Conservation (phyloP, 2,113 vertebrate genomes). For the Proterorhinus semilunaris region DNA sequence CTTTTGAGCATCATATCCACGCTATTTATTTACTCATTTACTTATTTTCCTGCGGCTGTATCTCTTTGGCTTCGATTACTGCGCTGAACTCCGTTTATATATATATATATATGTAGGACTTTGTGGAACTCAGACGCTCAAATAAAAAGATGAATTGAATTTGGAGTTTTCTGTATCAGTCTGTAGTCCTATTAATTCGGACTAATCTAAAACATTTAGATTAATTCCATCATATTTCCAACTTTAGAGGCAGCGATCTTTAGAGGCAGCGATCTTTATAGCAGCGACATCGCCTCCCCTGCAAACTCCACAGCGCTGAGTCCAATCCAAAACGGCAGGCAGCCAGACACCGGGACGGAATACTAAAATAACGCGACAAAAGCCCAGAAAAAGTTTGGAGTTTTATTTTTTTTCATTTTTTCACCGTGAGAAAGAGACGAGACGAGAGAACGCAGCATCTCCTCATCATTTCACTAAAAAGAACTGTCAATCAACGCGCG, state of each 20-base stretch:
- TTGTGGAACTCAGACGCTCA: too few species aligned
- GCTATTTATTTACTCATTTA: too few species aligned
- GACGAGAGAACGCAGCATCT: neutral
- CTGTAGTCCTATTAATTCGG: too few species aligned
- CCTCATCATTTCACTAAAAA: conserved; percentile 2
- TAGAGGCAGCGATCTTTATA: neutral
- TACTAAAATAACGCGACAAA: neutral
- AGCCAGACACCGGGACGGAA: neutral
- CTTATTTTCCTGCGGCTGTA: too few species aligned
- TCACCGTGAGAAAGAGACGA: neutral
- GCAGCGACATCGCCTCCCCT: neutral
- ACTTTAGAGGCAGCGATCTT: too few species aligned
- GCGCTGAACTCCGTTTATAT: too few species aligned
- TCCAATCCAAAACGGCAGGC: neutral
- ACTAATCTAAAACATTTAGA: neutral
- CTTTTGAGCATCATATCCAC: too few species aligned
- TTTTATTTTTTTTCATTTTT: neutral
- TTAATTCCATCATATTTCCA: neutral
- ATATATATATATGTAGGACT: too few species aligned
- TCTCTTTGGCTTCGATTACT: too few species aligned
- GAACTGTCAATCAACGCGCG: neutral
- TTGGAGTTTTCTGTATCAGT: too few species aligned
- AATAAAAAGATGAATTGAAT: too few species aligned
- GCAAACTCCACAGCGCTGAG: too few species aligned
- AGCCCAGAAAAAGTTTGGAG: neutral